Base-by-base conservation (phyloP, 2,888 invertebrate genomes). In the Dexiosoma caninum region DNA sequence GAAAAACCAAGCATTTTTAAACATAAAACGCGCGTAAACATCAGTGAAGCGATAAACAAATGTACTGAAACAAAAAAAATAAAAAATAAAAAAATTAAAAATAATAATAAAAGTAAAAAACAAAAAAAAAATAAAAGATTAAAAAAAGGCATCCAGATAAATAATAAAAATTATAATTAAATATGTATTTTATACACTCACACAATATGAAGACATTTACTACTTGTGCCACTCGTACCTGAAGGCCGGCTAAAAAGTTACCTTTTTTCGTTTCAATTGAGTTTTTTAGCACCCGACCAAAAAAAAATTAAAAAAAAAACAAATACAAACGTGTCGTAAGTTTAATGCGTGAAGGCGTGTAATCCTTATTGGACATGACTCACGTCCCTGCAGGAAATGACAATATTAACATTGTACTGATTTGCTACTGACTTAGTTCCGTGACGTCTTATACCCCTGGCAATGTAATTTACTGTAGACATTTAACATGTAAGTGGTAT, bases 31-130 rank as follows among this genome's bases (percentile, higher is more conserved):
- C 77, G 77, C 57, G 64, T 66, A 71, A 78, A 71, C 49, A 57
- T 78, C 70, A 78, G 49, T 71, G 77, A 78, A 78, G 77, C 77
- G 77, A 71, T 71, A 35, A 57, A 49, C 51, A 71, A 72, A 62
- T 62, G 35, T 32, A 67, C 12, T 42, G 16, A 42, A 62, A 40
- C 14, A 37, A 16, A 40, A 19, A 44, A 21, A 35, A 42, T n/a
- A n/a, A n/a, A 23, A 55, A 30, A 40, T 1, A 49, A 55, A 21
- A 60, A 59, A 32, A 77, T 32, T n/a, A 42, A 23, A 44, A 60
- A 66, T 16, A n/a, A n/a, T n/a, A n/a, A n/a, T n/a, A n/a, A n/a
- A n/a, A n/a, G n/a, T n/a, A n/a, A n/a, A n/a, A n/a, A n/a, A 27
- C n/a, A 35, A 51, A 51, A 37, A 37, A 2, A 12, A 12, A 49